Percentiles rank a stretch among this genome's conserved stretches.
Conservation (phyloP, 1,140 invertebrate species). For the Colletes gigas region DNA sequence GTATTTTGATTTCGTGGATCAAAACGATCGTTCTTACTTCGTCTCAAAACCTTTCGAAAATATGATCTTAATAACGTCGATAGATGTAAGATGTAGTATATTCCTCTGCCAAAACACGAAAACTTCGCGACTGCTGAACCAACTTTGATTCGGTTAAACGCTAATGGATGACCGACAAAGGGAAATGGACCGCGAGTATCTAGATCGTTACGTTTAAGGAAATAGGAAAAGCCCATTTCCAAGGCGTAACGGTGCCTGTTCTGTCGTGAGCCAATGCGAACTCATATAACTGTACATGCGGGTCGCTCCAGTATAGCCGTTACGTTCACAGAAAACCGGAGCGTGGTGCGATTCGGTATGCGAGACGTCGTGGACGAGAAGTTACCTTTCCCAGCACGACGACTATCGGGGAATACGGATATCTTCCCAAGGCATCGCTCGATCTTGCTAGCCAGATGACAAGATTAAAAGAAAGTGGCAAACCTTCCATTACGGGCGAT, state of each 20-base stretch:
- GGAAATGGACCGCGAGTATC: not conserved
- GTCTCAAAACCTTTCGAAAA: too few relatives aligned
- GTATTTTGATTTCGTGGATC: too few relatives aligned
- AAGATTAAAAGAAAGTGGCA: not conserved
- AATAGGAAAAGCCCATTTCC: conserved; percentile 39
- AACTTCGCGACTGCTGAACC: too few relatives aligned
- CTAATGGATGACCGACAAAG: conserved; percentile 22
- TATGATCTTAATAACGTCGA: too few relatives aligned
- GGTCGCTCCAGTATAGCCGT: not conserved
- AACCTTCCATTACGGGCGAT: not conserved
- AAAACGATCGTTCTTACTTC: too few relatives aligned
- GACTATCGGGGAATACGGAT: conserved; percentile 11
- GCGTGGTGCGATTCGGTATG: conserved; percentile 9
- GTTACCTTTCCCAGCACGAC: conserved; percentile 1
- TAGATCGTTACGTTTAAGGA: conserved; percentile 5
- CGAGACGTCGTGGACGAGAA: not conserved
- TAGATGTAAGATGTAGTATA: too few relatives aligned
- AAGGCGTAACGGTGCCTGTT: conserved; percentile 19
- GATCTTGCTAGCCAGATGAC: not conserved
- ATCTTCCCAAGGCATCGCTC: conserved; percentile 4
- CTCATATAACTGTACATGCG: conserved; percentile 18
- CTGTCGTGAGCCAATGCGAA: not conserved
- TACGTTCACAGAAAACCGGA: not conserved
- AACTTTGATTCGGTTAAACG: too few relatives aligned
- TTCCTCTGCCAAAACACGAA: too few relatives aligned